Percentiles rank a stretch among this genome's conserved stretches.
phyloP scores from a whole-genome alignment of 2,888 invertebrate genomes.

The Drosophila anomalipes region DNA sequence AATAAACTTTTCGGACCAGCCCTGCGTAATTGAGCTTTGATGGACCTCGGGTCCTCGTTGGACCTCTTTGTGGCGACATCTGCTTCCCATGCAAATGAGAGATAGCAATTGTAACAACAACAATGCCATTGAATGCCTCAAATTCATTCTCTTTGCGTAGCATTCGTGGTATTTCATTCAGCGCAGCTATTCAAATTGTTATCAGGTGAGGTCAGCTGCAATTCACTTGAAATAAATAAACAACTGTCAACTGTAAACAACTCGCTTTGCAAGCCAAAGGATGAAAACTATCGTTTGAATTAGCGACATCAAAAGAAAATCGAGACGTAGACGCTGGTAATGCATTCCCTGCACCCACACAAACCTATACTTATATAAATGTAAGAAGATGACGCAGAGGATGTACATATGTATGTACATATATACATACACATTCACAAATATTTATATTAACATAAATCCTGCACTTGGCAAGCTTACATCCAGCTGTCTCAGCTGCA shows the following conservation, averaged over 20 bases:
- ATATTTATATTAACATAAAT: background rate
- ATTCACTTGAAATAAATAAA: background rate
- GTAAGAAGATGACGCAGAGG: background rate
- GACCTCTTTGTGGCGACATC: conserved; percentile 26
- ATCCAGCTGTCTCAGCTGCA: conserved; percentile 5
- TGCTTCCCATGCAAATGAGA: conserved; percentile 41
- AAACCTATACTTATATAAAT: background rate
- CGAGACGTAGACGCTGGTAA: no score
- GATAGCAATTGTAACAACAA: conserved; percentile 7
- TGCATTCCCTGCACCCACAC: background rate
- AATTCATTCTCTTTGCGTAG: background rate
- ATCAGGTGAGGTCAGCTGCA: background rate
- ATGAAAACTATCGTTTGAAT: background rate
- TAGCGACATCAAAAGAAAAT: background rate
- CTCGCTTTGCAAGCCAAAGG: background rate
- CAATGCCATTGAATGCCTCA: background rate
- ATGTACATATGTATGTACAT: background rate
- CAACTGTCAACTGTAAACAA: background rate
- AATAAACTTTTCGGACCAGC: conserved; percentile 35
- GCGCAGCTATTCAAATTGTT: background rate
- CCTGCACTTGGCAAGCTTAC: conserved; percentile 1
- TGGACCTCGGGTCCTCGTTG: conserved; percentile 21
- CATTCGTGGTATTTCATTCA: background rate
- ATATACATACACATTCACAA: background rate
- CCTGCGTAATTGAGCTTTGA: conserved; percentile 45